A percentile compares a stretch with the other conserved stretches of the same genome.
These are phyloP conservation scores for Stenolophus ochropezus DNA, from an alignment of 2,888 invertebrate genomes.

Conservation along the genomic window DNA sequence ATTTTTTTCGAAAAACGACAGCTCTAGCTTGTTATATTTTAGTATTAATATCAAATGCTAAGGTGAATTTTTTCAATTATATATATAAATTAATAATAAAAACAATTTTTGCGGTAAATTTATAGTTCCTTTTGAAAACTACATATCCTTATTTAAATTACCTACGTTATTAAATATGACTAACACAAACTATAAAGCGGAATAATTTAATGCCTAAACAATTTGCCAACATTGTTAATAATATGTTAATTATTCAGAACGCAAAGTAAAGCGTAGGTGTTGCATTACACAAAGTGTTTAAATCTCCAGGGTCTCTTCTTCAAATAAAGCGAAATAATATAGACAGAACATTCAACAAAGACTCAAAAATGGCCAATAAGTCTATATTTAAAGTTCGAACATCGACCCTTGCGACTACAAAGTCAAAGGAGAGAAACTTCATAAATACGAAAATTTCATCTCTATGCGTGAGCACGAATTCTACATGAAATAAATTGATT, in stretches of 20 bases:
- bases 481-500: background rate
- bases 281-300: background rate
- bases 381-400: background rate
- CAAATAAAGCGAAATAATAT: background rate
- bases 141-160: background rate
- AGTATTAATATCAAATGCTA: no score
- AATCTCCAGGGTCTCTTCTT: background rate
- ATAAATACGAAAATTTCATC: conserved; percentile 6
- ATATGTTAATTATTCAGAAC: background rate
- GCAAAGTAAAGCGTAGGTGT: background rate
- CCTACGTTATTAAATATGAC: background rate
- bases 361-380: background rate
- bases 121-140: no score
- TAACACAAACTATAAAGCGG: background rate
- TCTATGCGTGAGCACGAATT: background rate
- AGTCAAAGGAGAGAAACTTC: background rate
- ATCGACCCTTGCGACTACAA: background rate
- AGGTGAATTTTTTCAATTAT: no score
- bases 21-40: no score
- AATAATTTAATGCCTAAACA: background rate
- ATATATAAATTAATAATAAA: no score
- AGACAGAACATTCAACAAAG: background rate
- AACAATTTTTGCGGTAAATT: no score
- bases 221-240: background rate
- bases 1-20: no score